Evolutionary conservation across 2,113 vertebrate species (phyloP).

Genomic region (rat (Rattus norvegicus)): DNA sequence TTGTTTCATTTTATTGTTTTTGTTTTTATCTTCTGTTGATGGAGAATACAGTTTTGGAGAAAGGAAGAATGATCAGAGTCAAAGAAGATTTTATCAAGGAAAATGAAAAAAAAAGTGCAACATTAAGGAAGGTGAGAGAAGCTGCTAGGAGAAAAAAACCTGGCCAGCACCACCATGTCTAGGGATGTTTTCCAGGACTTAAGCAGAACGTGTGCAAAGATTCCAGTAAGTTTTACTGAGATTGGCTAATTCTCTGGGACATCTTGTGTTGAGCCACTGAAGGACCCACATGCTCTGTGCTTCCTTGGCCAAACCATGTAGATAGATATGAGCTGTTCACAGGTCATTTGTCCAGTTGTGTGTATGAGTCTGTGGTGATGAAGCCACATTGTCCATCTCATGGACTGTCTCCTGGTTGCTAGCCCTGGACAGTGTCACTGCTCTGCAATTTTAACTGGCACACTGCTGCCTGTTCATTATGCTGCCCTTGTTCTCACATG

Average conservation of each 20-base stretch:
- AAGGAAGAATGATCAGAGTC: neutral
- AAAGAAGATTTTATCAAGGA: neutral
- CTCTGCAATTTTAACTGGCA: neutral
- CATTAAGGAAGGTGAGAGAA: neutral
- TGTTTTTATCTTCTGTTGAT: neutral
- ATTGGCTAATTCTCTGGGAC: neutral
- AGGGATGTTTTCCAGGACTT: neutral
- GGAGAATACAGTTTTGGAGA: neutral
- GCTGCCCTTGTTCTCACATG: neutral
- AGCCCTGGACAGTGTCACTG: neutral
- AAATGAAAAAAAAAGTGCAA: neutral
- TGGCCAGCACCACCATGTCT: neutral
- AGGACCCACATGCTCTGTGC: neutral
- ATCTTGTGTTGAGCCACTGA: neutral
- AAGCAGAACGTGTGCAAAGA: neutral
- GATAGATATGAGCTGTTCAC: neutral
- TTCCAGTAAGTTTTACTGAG: neutral
- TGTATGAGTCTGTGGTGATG: neutral
- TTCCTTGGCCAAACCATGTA: neutral
- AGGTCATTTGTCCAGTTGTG: neutral
- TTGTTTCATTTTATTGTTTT: neutral
- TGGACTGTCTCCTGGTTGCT: neutral
- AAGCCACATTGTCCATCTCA: neutral
- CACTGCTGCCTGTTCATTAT: neutral
- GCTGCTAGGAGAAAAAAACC: neutral